Conservation (phyloP, 2,113 vertebrate genomes). For the Oncorhynchus mykiss region DNA sequence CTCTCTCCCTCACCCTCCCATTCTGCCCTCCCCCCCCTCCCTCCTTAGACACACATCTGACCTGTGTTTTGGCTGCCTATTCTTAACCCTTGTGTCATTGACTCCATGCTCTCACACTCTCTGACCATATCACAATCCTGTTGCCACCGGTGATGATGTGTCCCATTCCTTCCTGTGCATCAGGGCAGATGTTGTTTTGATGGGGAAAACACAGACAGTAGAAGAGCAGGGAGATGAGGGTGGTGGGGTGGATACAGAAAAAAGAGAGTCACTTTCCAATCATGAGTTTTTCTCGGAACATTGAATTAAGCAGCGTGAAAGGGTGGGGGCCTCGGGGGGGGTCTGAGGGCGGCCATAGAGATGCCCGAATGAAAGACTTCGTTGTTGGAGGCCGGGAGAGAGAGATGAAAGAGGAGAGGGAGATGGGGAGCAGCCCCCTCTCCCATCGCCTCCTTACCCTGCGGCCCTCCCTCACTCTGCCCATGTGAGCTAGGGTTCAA, state of each 20-base stretch:
- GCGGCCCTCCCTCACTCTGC: slow-evolving; percentile 60
- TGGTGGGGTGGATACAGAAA: slow-evolving; percentile 30
- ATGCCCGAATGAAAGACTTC: slow-evolving; percentile 72
- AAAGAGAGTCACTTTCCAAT: slow-evolving; percentile 75
- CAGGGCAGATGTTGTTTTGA: slow-evolving; percentile 42
- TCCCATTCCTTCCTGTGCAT: background rate
- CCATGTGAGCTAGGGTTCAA: slow-evolving; percentile 74
- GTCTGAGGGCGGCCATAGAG: slow-evolving; percentile 64
- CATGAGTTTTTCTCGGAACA: slow-evolving; percentile 80
- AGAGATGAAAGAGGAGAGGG: slow-evolving; percentile 73
- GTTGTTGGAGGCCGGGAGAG: slow-evolving; percentile 68
- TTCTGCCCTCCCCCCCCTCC: background rate
- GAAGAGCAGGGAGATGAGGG: slow-evolving; percentile 34
- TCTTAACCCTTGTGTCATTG: background rate
- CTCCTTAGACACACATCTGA: background rate
- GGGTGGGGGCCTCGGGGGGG: slow-evolving; percentile 61
- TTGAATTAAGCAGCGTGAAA: slow-evolving; percentile 77
- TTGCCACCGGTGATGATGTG: background rate
- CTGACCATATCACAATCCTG: background rate
- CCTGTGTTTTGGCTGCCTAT: background rate
- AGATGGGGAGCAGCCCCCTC: slow-evolving; percentile 64
- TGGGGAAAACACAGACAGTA: slow-evolving; percentile 20
- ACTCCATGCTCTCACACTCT: background rate
- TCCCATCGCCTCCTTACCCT: slow-evolving; percentile 63
- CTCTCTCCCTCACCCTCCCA: background rate